These are phyloP conservation scores for Uropetala carovei DNA, from an alignment of 2,888 invertebrate genomes.

Conservation along the genomic window DNA sequence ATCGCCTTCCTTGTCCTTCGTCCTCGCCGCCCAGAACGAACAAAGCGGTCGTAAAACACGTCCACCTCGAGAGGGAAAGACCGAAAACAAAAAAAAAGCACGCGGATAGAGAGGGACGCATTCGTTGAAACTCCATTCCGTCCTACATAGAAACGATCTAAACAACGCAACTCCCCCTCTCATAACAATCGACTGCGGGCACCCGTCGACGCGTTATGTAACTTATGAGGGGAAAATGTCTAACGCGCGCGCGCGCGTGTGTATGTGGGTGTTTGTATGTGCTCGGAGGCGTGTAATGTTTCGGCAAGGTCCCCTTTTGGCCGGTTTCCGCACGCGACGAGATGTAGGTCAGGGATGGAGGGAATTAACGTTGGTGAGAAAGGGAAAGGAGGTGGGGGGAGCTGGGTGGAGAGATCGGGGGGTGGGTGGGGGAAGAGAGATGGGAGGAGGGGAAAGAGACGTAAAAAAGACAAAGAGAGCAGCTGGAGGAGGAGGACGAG, in stretches of 20 bases:
- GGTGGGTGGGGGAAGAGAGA: background rate
- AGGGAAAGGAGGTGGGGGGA: constrained; percentile 4
- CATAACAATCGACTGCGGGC: background rate
- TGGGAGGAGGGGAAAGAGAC: background rate
- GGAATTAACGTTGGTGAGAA: background rate
- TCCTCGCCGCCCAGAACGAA: background rate
- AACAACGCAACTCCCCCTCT: background rate
- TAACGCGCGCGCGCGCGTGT: too few relatives aligned
- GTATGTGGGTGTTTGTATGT: too few relatives aligned
- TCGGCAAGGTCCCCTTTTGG: background rate
- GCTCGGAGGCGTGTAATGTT: background rate
- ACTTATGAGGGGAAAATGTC: background rate
- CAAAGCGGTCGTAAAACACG: background rate
- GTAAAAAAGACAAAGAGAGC: background rate
- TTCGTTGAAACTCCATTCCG: background rate
- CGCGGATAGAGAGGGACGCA: background rate
- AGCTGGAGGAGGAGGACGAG: background rate
- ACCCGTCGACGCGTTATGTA: background rate
- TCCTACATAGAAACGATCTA: background rate
- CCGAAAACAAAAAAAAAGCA: background rate
- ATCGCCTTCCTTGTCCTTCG: background rate
- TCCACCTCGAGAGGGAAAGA: background rate
- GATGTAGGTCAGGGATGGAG: constrained; percentile 54
- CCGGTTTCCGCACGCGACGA: background rate
- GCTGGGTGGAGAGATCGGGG: background rate